Evolutionary conservation across 2,888 invertebrate species (phyloP).

Genomic region (Melitaea athalia): DNA sequence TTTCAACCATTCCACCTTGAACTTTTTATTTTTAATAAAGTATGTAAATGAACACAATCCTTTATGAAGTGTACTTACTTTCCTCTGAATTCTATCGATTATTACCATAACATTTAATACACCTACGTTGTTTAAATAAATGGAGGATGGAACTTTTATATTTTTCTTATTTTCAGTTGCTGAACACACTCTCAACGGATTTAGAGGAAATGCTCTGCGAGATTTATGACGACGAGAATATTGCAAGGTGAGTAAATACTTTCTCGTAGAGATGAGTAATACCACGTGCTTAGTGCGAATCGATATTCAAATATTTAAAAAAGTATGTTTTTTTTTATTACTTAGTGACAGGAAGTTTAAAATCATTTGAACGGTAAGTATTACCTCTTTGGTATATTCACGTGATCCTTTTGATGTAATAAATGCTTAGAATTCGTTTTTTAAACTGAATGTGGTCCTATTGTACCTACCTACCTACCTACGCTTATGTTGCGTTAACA

Average conservation of each 20-base stretch:
- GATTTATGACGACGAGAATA: conserved; percentile 85
- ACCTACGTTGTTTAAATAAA: conserved; percentile 6
- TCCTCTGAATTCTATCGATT: not conserved
- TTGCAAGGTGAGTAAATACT: conserved; percentile 41
- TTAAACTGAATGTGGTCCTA: no score
- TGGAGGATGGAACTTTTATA: conserved; percentile 13
- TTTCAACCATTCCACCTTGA: no score
- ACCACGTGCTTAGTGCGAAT: not conserved
- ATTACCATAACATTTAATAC: conserved; percentile 3
- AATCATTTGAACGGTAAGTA: not conserved
- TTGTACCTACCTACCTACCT: no score
- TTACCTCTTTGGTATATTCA: not conserved
- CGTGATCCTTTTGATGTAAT: not conserved
- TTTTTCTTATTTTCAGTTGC: conserved; percentile 84
- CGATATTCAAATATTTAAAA: not conserved
- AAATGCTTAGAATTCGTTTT: no score
- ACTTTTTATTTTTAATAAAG: not conserved
- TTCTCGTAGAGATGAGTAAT: conserved; percentile 8
- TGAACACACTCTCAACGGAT: conserved; percentile 91
- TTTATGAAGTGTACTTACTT: not conserved
- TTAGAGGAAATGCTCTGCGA: conserved; percentile 93
- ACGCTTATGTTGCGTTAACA: no score
- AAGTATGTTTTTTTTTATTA: not conserved
- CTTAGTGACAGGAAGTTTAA: not conserved
- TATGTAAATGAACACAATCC: not conserved